A percentile compares a stretch with the other conserved stretches of the same genome.
Conservation (phyloP, 2,888 invertebrate genomes). For the Portevinia maculata region DNA sequence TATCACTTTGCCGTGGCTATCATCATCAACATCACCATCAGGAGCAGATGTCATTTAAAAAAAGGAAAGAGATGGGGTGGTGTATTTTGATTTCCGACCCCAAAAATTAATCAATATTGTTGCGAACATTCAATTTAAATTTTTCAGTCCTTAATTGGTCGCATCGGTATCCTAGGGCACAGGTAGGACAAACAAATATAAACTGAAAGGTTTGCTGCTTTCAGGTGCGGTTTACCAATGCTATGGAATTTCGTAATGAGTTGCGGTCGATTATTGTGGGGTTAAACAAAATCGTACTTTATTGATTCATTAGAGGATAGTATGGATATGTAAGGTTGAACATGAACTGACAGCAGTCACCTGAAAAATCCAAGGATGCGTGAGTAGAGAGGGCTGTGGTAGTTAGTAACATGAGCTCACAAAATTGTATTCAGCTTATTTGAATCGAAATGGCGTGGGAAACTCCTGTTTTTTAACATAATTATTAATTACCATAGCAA, state of each 20-base stretch:
- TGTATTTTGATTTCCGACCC: conserved; percentile 27
- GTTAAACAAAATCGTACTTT: neutral
- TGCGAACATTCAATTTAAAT: conserved; percentile 27
- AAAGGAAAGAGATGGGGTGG: neutral
- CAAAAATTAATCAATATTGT: conserved; percentile 60
- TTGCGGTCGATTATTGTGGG: conserved; percentile 7
- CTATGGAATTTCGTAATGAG: neutral
- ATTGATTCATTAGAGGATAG: conserved; percentile 20
- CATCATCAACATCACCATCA: conserved; percentile 13
- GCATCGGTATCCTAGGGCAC: neutral
- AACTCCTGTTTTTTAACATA: neutral
- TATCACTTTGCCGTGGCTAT: conserved; percentile 16
- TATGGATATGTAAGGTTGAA: neutral
- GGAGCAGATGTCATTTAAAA: conserved; percentile 11
- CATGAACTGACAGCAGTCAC: neutral
- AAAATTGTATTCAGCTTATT: neutral
- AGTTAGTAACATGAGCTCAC: neutral
- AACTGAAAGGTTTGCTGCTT: conserved; percentile 28
- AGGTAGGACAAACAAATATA: conserved; percentile 24
- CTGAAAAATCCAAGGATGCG: neutral
- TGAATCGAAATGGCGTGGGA: neutral
- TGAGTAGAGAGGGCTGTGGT: neutral
- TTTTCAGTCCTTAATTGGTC: conserved; percentile 28
- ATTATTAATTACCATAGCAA: too few species aligned
- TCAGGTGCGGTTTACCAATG: neutral